phyloP scores from a whole-genome alignment of 2,888 invertebrate species.

The Apeira syringaria region DNA sequence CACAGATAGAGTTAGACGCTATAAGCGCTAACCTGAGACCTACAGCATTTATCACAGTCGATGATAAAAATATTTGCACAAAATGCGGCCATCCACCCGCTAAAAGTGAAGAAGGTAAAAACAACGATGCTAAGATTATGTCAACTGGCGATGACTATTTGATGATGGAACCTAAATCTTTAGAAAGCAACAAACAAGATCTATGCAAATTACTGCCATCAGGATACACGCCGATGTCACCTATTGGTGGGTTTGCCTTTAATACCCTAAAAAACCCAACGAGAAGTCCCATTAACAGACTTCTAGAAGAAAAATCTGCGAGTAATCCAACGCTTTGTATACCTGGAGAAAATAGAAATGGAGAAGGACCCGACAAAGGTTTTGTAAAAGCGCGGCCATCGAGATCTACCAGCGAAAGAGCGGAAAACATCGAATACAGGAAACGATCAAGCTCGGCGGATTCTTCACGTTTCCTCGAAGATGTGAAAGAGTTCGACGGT shows the following conservation, averaged over 20 bases:
- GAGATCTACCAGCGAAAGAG: slow-evolving; percentile 30
- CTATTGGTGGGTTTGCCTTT: slow-evolving; percentile 79
- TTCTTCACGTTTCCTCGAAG: slow-evolving; percentile 87
- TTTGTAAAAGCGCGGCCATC: slow-evolving; percentile 21
- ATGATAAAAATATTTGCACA: slow-evolving; percentile 69
- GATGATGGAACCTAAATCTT: slow-evolving; percentile 85
- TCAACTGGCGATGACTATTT: slow-evolving; percentile 83
- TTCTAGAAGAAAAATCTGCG: slow-evolving; percentile 84
- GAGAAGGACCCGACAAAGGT: slow-evolving; percentile 6
- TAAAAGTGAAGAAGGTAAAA: slow-evolving; percentile 18
- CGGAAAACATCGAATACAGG: slow-evolving; percentile 51
- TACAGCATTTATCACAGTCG: slow-evolving; percentile 41
- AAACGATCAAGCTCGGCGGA: slow-evolving; percentile 90
- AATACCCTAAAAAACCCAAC: slow-evolving; percentile 63
- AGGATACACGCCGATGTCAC: slow-evolving; percentile 90
- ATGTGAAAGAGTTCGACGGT: slow-evolving; percentile 80
- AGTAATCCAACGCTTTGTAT: slow-evolving; percentile 87
- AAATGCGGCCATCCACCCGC: slow-evolving; percentile 85
- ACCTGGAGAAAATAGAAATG: slow-evolving; percentile 35
- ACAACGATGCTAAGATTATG: slow-evolving; percentile 18
- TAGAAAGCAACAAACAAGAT: slow-evolving; percentile 47
- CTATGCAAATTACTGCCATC: slow-evolving; percentile 51
- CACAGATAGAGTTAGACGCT: slow-evolving; percentile 76
- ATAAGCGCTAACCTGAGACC: slow-evolving; percentile 58
- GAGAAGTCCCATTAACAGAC: slow-evolving; percentile 49